These are phyloP conservation scores for Seladonia tumulorum DNA, from an alignment of 2,888 invertebrate genomes.

Conservation along the genomic window DNA sequence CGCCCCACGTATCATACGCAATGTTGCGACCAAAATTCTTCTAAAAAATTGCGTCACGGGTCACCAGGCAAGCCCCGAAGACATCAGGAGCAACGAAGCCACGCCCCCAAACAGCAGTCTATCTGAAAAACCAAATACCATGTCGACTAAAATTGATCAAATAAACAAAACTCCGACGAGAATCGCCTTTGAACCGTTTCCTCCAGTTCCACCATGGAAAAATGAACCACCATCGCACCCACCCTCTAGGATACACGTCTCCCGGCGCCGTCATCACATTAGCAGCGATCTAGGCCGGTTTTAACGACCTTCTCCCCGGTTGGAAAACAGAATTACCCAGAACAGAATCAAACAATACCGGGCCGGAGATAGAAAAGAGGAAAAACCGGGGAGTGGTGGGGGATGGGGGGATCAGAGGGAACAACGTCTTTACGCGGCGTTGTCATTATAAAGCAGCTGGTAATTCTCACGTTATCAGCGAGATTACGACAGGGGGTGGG, in stretches of 20 bases:
- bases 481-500: slow-evolving; percentile 18
- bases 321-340: slow-evolving; percentile 10
- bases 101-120: background rate
- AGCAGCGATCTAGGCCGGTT: background rate
- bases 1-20: background rate
- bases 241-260: too few relatives aligned
- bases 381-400: background rate
- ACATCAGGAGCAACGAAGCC: background rate
- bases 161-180: background rate
- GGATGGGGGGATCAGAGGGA: background rate
- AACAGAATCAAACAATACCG: slow-evolving; percentile 28
- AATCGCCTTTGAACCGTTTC: background rate
- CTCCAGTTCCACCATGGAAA: background rate
- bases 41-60: background rate
- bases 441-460: slow-evolving; percentile 60
- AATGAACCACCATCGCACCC: background rate
- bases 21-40: background rate
- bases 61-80: background rate
- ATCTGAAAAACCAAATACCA: background rate
- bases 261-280: background rate
- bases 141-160: background rate
- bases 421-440: slow-evolving; percentile 31
- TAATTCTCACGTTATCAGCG: slow-evolving; percentile 70
- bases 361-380: background rate
- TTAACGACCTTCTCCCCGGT: slow-evolving; percentile 9